Conservation (phyloP, 1,140 invertebrate genomes). For the Chrysomallon squamiferum region DNA sequence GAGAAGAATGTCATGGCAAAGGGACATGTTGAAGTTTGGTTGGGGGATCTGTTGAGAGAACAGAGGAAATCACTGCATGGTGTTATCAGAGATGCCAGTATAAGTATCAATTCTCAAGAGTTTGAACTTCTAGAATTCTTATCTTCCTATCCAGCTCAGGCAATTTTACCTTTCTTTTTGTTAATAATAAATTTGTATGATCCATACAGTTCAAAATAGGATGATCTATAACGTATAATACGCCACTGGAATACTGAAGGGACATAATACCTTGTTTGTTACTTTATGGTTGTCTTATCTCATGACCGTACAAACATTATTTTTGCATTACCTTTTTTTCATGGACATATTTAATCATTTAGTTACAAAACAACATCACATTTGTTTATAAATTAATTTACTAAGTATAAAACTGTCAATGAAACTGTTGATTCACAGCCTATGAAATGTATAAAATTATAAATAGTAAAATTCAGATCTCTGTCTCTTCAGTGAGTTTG, state of each 20-base stretch:
- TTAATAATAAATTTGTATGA: neutral
- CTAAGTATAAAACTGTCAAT: no score
- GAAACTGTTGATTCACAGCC: no score
- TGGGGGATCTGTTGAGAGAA: constrained; percentile 86
- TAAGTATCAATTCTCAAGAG: constrained; percentile 80
- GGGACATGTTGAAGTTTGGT: constrained; percentile 94
- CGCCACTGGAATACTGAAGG: neutral
- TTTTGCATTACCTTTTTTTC: no score
- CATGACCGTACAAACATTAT: no score
- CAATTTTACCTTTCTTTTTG: constrained; percentile 60
- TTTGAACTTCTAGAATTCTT: constrained; percentile 85
- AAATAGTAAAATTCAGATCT: no score
- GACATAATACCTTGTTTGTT: neutral
- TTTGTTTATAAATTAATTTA: no score
- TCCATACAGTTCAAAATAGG: neutral
- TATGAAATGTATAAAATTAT: no score
- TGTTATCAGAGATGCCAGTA: constrained; percentile 84
- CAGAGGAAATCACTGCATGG: constrained; percentile 90
- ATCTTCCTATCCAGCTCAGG: constrained; percentile 90
- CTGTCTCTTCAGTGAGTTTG: no score
- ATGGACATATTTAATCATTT: no score
- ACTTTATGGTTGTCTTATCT: neutral
- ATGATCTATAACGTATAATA: neutral
- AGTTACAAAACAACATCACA: no score
- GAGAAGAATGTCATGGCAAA: constrained; percentile 88